Base-by-base conservation (phyloP, 2,797 vertebrate species). In the Selene dorsalis region DNA sequence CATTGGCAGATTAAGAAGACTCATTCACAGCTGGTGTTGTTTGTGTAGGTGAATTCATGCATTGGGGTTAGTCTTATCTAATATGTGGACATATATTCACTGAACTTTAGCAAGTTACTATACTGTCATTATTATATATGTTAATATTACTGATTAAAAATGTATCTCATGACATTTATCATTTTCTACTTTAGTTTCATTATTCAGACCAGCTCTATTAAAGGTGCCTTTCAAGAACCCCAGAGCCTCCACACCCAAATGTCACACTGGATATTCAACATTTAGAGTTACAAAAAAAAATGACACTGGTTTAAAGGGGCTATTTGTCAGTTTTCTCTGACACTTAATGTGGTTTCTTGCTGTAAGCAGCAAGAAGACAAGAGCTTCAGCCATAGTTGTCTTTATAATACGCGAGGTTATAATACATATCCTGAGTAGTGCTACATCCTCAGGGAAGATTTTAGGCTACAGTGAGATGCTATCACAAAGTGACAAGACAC, bases 21-120 rank as follows among this genome's bases (percentile, higher is more conserved):
- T 73, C 64, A 72, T 84, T 79, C 75, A 67, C 62, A 80, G 78
- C 79, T 76, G 79, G 8, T 60, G 62, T 64, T 10, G 22, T 61
- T 77, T 35, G 4, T 74, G 24, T 53, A 38, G 32, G 70, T 63
- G 39, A 55, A 61, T 73, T 80, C 22, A 68, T 69, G 56, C 24
- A 56, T 73, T 67, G 48, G 17, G 16, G 2, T 6, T 22, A 38
- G 10, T n/a, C 65, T 63, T 17, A 50, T 79, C 70, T 30, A 41
- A 57, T 60, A 77, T 32, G n/a, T 28, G 14, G 32, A 48, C 52
- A 41, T 38, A 11, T 45, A 30, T 55, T 71, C 0, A 73, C n/a
- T 3, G 41, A 12, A 57, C 13, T 6, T 32, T 5, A 47, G n/a
- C 38, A 50, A 0, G 39, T 28, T 48, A 1, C 10, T 16, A 39